These are phyloP conservation scores for Stylophora pistillata DNA, from an alignment of 64 coral and sea anemone genomes.

Conservation along the genomic window DNA sequence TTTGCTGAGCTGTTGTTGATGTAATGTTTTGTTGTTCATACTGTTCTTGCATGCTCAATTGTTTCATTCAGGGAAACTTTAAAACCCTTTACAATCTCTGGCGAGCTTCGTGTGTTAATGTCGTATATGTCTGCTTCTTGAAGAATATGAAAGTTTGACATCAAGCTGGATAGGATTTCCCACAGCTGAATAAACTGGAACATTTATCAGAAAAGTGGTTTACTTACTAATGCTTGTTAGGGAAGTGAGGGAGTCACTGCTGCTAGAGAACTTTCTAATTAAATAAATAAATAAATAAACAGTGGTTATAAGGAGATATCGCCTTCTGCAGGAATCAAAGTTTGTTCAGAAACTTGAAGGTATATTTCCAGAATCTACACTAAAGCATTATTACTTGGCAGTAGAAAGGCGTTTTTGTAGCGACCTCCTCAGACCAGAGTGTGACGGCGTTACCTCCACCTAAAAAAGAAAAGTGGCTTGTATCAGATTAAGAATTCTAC, in stretches of 20 bases:
- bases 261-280: conserved; percentile 8
- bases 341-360: neutral
- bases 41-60: too few species aligned
- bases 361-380: neutral
- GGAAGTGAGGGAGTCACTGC: conserved; percentile 26
- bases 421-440: neutral
- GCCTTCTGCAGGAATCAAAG: neutral
- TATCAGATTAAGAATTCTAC: too few species aligned
- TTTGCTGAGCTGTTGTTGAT: too few species aligned
- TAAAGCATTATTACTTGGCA: neutral
- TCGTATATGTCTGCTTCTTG: too few species aligned
- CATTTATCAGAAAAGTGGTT: neutral
- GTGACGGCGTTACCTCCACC: neutral
- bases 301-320: too few species aligned
- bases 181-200: neutral
- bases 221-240: conserved; percentile 57
- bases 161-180: too few species aligned
- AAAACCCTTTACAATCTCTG: too few species aligned
- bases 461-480: neutral
- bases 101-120: too few species aligned
- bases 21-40: too few species aligned
- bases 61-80: too few species aligned
- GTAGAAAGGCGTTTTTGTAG: conserved; percentile 6
- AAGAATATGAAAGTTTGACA: too few species aligned
- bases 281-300: too few species aligned